These are phyloP conservation scores for Nansenia antarctica DNA, from an alignment of 2,113 vertebrate species.

Conservation along the genomic window DNA sequence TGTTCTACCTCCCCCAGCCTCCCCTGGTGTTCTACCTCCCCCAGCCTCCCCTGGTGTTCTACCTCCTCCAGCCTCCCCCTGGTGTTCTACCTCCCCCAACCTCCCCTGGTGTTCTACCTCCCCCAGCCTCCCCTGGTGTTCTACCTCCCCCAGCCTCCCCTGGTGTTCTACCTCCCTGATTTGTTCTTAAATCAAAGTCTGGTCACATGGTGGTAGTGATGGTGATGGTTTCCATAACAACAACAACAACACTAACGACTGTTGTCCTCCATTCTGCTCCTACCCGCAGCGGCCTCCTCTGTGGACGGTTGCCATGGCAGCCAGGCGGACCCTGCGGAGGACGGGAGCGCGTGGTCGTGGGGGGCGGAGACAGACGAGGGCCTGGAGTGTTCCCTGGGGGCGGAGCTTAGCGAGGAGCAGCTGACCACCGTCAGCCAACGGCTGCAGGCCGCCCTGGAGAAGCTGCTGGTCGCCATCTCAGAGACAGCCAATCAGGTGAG, in stretches of 20 bases:
- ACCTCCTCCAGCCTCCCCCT: too few species aligned
- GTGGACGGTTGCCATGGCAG: slow-evolving; percentile 60
- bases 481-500: slow-evolving; percentile 88
- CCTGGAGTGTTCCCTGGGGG: slow-evolving; percentile 76
- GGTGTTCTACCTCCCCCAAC: too few species aligned
- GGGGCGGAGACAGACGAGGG: slow-evolving; percentile 68
- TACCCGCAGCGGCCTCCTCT: slow-evolving; percentile 2
- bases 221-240: too few species aligned
- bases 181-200: not conserved
- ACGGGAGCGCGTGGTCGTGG: slow-evolving; percentile 68
- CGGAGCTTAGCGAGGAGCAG: slow-evolving; percentile 81
- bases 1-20: too few species aligned
- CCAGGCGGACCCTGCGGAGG: slow-evolving; percentile 53
- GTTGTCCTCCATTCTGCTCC: slow-evolving; percentile 7
- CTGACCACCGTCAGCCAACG: slow-evolving; percentile 83
- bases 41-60: too few species aligned
- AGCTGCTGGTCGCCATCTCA: slow-evolving; percentile 87
- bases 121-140: too few species aligned
- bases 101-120: too few species aligned
- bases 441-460: slow-evolving; percentile 88
- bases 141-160: too few species aligned
- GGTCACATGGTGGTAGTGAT: too few species aligned
- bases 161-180: too few species aligned
- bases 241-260: too few species aligned
- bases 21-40: too few species aligned